Percentiles rank a stretch among this genome's conserved stretches.
Evolutionary conservation across 1,140 invertebrate genomes (phyloP).

Genomic region (Onthophagus taurus): DNA sequence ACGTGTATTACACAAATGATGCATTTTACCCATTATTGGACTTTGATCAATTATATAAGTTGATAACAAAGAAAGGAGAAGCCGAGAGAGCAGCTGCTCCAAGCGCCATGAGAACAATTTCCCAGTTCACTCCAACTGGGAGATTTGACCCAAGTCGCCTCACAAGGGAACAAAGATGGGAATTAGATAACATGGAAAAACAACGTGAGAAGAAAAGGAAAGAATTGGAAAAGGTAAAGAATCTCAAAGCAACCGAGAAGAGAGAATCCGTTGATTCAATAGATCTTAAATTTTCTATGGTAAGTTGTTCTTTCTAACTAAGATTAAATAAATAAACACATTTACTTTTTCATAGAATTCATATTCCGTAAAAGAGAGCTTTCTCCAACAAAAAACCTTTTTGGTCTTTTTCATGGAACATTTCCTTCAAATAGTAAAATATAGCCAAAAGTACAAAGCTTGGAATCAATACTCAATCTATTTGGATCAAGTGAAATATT

Average conservation of each 20-base stretch:
- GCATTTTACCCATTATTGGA: conserved; percentile 54
- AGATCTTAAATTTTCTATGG: conserved; percentile 5
- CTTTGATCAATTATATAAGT: conserved; percentile 49
- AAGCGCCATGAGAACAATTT: neutral
- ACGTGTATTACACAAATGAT: conserved; percentile 48
- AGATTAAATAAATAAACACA: too few relatives aligned
- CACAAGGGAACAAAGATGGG: conserved; percentile 32
- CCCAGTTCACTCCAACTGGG: neutral
- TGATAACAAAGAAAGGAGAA: too few relatives aligned
- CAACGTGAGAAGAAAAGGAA: conserved; percentile 39
- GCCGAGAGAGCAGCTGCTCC: conserved; percentile 17
- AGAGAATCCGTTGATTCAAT: neutral
- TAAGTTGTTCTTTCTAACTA: too few relatives aligned
- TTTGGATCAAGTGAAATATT: conserved; percentile 55
- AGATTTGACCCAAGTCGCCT: neutral
- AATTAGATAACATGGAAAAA: conserved; percentile 34
- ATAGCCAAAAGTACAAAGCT: conserved; percentile 46
- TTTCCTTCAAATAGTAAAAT: conserved; percentile 55
- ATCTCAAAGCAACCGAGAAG: neutral
- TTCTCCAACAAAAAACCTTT: conserved; percentile 25
- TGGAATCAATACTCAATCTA: conserved; percentile 51
- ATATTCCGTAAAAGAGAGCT: neutral
- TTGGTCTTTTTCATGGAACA: conserved; percentile 60
- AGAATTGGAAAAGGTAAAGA: conserved; percentile 21
- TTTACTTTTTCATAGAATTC: conserved; percentile 1